Percentiles rank a stretch among this genome's conserved stretches.
These are phyloP conservation scores for Sardina pilchardus DNA, from an alignment of 2,113 vertebrate genomes.

Conservation along the genomic window DNA sequence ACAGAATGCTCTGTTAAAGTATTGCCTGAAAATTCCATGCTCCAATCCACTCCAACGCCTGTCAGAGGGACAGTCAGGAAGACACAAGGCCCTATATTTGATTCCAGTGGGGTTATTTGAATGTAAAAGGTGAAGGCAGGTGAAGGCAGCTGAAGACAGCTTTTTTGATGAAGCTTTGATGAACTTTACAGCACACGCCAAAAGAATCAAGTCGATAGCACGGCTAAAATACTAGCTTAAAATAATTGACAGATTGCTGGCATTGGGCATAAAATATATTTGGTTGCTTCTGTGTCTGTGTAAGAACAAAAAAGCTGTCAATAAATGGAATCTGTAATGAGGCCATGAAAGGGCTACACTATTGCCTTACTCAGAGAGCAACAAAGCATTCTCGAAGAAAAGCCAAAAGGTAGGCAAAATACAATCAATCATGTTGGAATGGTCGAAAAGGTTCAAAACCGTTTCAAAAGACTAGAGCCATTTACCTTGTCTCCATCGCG, in stretches of 20 bases:
- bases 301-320: background rate
- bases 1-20: background rate
- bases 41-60: background rate
- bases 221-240: background rate
- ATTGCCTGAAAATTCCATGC: background rate
- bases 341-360: slow-evolving; percentile 27
- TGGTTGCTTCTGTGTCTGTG: background rate
- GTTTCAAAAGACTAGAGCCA: background rate
- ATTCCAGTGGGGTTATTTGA: background rate
- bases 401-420: slow-evolving; percentile 19
- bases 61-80: background rate
- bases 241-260: background rate
- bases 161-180: background rate
- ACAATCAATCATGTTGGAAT: background rate
- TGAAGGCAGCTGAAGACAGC: background rate
- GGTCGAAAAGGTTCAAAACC: background rate
- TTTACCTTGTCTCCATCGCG: background rate
- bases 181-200: background rate
- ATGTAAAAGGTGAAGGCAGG: background rate
- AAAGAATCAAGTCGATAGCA: background rate
- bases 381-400: slow-evolving; percentile 20
- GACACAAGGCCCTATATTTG: background rate
- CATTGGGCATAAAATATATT: background rate
- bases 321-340: slow-evolving; percentile 2
- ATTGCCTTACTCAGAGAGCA: slow-evolving; percentile 23